Base-by-base conservation (phyloP, 2,797 vertebrate genomes). In the Selene dorsalis region DNA sequence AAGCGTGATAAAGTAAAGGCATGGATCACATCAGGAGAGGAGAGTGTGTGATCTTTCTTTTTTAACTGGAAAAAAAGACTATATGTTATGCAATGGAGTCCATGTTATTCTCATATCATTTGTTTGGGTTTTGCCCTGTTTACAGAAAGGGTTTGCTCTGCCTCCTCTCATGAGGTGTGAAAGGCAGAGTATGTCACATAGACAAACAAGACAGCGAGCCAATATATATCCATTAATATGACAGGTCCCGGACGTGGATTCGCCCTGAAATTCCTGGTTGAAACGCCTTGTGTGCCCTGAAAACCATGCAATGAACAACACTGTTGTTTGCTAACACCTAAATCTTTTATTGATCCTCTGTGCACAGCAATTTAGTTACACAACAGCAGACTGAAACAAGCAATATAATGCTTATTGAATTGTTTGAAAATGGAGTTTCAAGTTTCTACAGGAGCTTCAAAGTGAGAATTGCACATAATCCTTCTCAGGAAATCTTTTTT, bases 221-320 rank as follows among this genome's bases (percentile, higher is more conserved):
- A 59, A 68, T 52, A 64, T 64, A 12, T 48, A 82, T 89, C 61
- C 57, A 57, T 89, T 81, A 87, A 73, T 68, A 12, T 80, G 72
- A 86, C 86, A 80, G 75, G 66, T 91, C 88, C 87, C 64, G 89
- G 91, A 93, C 88, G 57, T 83, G 71, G 74, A 88, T 72, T 83
- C 73, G 28, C n/a, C n/a, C 48, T 71, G 55, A 48, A 70, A 81
- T 73, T 81, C 85, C 87, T 80, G 79, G 59, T 82, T 76, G 55
- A 82, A 68, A 58, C 24, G 39, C 41, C 45, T 62, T 35, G 70
- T 22, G 13, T 60, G 66, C 32, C 18, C 38, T 69, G 53, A 78
- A 61, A 68, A 59, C 24, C 4, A 20, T 67, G 13, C 57, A 50
- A 28, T 30, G 45, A 66, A 57, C 35, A 79, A 20, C 2, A 12